Conservation (phyloP, 2,888 invertebrate genomes). For the Plemyria rubiginata region DNA sequence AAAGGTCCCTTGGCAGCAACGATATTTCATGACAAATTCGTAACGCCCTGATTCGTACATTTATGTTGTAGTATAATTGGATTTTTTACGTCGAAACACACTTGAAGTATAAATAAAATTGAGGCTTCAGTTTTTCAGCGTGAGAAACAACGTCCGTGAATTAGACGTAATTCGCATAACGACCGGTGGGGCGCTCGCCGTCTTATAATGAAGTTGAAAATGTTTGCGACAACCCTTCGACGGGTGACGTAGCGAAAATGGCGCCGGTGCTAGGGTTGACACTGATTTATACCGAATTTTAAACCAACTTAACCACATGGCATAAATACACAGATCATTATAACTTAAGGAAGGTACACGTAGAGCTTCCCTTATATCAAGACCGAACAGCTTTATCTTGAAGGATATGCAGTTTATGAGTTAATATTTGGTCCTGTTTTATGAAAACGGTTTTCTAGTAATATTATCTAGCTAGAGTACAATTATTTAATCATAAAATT, state of each 20-base stretch:
- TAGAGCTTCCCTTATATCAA: too few relatives aligned
- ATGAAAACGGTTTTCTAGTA: too few relatives aligned
- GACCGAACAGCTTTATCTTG: too few relatives aligned
- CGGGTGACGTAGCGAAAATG: constrained; percentile 45
- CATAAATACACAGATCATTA: too few relatives aligned
- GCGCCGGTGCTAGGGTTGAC: constrained; percentile 57
- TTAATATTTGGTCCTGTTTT: too few relatives aligned
- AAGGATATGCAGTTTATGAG: too few relatives aligned
- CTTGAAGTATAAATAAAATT: constrained; percentile 25
- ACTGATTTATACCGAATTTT: constrained; percentile 25
- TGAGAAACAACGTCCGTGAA: constrained; percentile 36
- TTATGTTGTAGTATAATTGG: constrained; percentile 41
- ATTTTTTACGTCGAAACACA: constrained; percentile 22
- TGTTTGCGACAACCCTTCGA: constrained; percentile 60
- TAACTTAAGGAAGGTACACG: too few relatives aligned
- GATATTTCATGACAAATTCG: constrained; percentile 58
- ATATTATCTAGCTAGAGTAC: too few relatives aligned
- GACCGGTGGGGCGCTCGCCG: constrained; percentile 49
- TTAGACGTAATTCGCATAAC: constrained; percentile 47
- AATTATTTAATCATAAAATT: too few relatives aligned
- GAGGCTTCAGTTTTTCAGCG: constrained; percentile 31
- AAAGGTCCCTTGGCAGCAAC: constrained; percentile 55
- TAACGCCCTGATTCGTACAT: constrained; percentile 55
- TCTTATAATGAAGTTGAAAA: constrained; percentile 66
- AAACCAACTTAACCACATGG: too few relatives aligned